phyloP scores from a whole-genome alignment of 2,888 invertebrate species.

The Machimus rusticus region DNA sequence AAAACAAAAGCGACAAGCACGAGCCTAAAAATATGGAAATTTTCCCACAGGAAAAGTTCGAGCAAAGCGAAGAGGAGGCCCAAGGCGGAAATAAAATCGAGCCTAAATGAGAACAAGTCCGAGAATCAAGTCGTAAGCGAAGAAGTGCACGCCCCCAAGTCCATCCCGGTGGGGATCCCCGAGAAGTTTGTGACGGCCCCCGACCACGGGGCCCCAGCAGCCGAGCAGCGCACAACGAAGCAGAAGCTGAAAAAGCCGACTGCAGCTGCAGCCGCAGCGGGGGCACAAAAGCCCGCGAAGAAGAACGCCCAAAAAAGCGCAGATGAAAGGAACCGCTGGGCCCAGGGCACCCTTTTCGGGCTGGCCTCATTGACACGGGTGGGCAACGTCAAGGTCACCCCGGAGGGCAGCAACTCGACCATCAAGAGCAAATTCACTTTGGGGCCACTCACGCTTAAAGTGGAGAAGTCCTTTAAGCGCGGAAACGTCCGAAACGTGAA shows the following conservation, averaged over 20 bases:
- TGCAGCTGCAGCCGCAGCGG: slow-evolving; percentile 6
- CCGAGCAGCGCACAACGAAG: slow-evolving; percentile 22
- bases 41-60: slow-evolving; percentile 16
- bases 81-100: neutral
- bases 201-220: neutral
- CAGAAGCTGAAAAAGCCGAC: slow-evolving; percentile 44
- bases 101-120: slow-evolving; percentile 8
- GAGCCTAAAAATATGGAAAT: neutral
- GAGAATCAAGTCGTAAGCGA: slow-evolving; percentile 38
- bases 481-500: slow-evolving; percentile 82
- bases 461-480: slow-evolving; percentile 70
- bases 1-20: neutral
- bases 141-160: slow-evolving; percentile 23
- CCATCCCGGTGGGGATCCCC: slow-evolving; percentile 44
- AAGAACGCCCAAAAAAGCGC: slow-evolving; percentile 58
- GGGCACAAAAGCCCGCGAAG: slow-evolving; percentile 53
- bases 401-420: slow-evolving; percentile 81
- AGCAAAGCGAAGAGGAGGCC: neutral
- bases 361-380: slow-evolving; percentile 79
- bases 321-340: slow-evolving; percentile 63
- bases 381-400: slow-evolving; percentile 82
- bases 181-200: slow-evolving; percentile 45
- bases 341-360: slow-evolving; percentile 82
- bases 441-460: slow-evolving; percentile 80
- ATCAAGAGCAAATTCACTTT: slow-evolving; percentile 83